Evolutionary conservation across 2,888 invertebrate species (phyloP), one percentile per base, ranked within the genome.

Genomic region (Carcina quercana): DNA sequence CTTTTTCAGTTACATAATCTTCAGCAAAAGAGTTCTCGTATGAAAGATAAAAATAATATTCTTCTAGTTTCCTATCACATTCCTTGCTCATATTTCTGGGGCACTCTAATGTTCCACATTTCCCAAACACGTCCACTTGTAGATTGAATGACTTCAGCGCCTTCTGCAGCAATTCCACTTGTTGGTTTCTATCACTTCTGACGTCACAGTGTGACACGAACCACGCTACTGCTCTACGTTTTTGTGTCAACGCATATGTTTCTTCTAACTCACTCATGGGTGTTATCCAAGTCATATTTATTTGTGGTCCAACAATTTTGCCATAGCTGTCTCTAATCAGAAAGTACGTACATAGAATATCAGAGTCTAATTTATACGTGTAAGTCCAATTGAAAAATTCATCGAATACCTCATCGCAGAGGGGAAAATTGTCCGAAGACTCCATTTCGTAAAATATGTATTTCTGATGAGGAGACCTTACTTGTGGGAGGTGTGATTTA

Each of bases 1-100:
- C 34, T 39, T 75, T 78, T 42, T 80, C 76, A 2, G 79, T 71
- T 0, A 78, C 69, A 33, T 75, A 79, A 50, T 80, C 78, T n/a
- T 68, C 72, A 29, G 63, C 63, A 0, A 75, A 29, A 7, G 73
- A 51, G 39, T 73, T 76, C 40, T 79, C 79, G 30, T 76, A 74
- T 2, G 75, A 68, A 5, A 78, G 59, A 47, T 73, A 79, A 43
- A 79, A 78, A 40, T 57, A 71, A 31, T 76, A 78, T 13, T 58
- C 42, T n/a, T 41, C 54, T 33, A 67, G 46, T 3, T 76, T 37
- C 28, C 54, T 47, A 2, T 50, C 35, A 1, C 66, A 48, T 39
- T 76, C 79, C 10, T 39, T 40, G n/a, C 41, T 35, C 59, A 63
- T 62, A 10, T 52, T 47, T 38, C 48, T 54, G 0, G 71, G 62